Base-by-base conservation (phyloP, 2,113 vertebrate species). In the Miniopterus natalensis region DNA sequence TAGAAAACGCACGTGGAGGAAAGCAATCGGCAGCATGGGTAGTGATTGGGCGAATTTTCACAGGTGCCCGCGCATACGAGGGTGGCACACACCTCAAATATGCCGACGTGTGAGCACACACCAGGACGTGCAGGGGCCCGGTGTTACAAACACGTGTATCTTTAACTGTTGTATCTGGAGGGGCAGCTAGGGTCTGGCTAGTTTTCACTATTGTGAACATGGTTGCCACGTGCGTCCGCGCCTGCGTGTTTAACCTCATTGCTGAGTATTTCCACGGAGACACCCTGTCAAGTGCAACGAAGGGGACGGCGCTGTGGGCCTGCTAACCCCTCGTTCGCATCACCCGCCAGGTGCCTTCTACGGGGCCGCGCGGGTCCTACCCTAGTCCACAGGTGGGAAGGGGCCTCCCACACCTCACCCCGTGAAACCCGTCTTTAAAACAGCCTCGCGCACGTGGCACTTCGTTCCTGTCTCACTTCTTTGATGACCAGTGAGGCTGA, bases 381-480 rank as follows among this genome's bases (percentile, higher is more conserved):
- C 18, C 27, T 74, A 9, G 36, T 0, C 17, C 61, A 8, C 18
- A 53, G 63, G 1, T 1, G 1, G 31, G 57, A 27, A 15, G 68
- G 1, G 63, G 17, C 47, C 0, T 0, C 1, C 18, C 4, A 11
- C 1, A 11, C 25, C 36, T 66, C 42, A 20, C 2, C 14, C 25
- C 5, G 5, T 40, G 5, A 71, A 53, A 40, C 36, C 15, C 31
- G 1, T 0, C 4, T 70, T 63, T 15, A 3, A 17, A 20, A 12
- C 4, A 0, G 25, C 8, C 31, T 17, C 55, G 6, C 57, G 68
- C 10, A 0, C 8, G 13, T 17, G 45, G 17, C 47, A 0, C 40
- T 27, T 4, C 11, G n/a, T 29, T 29, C 55, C 66, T 21, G 1
- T 29, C 49, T 84, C 18, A 17, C 20, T 83, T 83, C 18, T 45